Base-by-base conservation (phyloP, 2,888 invertebrate species). In the Acronicta leporina region DNA sequence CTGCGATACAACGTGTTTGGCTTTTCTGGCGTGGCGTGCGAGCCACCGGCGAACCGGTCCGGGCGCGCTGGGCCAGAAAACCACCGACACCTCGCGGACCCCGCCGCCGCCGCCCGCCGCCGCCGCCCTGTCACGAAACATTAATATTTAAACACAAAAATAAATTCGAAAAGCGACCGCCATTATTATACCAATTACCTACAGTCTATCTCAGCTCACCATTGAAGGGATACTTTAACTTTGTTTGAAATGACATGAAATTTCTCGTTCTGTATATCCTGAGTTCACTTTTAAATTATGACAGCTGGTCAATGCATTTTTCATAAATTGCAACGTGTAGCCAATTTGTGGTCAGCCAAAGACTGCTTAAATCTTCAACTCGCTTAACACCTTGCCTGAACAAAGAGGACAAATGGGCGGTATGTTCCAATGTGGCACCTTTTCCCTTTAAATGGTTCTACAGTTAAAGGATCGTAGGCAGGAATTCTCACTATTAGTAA, bases 121-220 rank as follows among this genome's bases (percentile, higher is more conserved):
- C 87, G 85, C 89, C 88, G 92, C 83, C 89, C 87, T 92, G 92
- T 92, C 93, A 92, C 92, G 92, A 92, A 89, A 91, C 91, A 94
- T 93, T 92, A 91, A 92, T 89, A 91, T 92, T 93, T 87, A 87
- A 90, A 88, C 87, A 86, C 79, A 80, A 88, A 88, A 89, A 86
- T 85, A 86, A 84, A 86, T 82, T 84, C 73, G 76, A 89, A 90
- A 89, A 85, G 79, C 80, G 75, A 83, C 85, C 83, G 85, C 87
- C 82, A 88, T 87, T 88, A 88, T 89, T 90, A 91, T 82, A 83
- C 79, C 85, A 89, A 91, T 91, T 89, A 90, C n/a, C 38, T n/a
- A 38, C 83, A 76, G 77, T 82, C 72, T 81, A 83, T 85, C 80
- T 77, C 69, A 68, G 71, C 75, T 75, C 81, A 79, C 75, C 73